Conservation (phyloP, 2,113 vertebrate species). For the Eulemur rufifrons region DNA sequence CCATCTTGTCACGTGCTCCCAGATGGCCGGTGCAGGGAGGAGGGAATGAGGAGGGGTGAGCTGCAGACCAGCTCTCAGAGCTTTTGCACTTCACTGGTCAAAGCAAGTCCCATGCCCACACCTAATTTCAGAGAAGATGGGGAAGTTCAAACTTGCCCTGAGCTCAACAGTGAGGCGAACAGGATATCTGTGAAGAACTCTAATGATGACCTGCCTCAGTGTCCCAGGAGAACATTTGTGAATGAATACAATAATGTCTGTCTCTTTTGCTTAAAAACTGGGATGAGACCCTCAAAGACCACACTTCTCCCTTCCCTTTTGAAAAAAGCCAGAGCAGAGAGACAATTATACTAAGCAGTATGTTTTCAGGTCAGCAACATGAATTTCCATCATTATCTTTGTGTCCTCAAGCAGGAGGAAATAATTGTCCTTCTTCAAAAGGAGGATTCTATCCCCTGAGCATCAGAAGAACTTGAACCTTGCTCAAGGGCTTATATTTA, state of each 20-base stretch:
- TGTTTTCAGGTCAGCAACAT: neutral
- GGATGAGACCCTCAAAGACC: neutral
- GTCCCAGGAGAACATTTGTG: neutral
- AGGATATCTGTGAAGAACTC: neutral
- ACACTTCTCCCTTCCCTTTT: neutral
- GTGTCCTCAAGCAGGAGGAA: neutral
- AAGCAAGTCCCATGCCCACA: neutral
- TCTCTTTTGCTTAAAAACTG: neutral
- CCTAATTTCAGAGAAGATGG: neutral
- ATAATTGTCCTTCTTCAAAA: neutral
- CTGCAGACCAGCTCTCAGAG: neutral
- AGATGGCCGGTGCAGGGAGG: neutral
- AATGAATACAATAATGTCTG: neutral
- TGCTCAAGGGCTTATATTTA: neutral
- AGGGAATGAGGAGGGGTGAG: fast-evolving
- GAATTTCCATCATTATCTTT: neutral
- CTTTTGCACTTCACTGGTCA: neutral
- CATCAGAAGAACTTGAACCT: neutral
- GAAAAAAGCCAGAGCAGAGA: neutral
- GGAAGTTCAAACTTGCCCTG: neutral
- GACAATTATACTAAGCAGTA: neutral
- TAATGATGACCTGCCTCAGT: neutral
- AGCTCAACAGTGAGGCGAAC: neutral
- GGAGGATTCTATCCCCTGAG: neutral
- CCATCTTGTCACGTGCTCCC: neutral